Evolutionary conservation across 2,888 invertebrate genomes (phyloP).

Genomic region (Chelonus formosanus): DNA sequence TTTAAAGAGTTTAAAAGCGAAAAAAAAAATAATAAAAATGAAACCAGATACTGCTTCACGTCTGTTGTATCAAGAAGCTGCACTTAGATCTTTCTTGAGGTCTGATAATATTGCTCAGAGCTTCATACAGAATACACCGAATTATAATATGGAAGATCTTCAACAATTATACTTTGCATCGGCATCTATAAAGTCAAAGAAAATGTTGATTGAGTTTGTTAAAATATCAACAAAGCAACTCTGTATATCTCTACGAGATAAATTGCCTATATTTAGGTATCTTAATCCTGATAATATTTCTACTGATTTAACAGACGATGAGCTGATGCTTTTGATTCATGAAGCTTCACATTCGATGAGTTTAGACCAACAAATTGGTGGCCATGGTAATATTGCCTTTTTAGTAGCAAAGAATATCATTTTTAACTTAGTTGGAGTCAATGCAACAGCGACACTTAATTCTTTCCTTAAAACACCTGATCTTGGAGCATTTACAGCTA

Average conservation of each 20-base stretch:
- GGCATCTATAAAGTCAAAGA: background rate
- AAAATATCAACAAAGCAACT: constrained; percentile 5
- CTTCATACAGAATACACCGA: background rate
- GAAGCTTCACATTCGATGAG: background rate
- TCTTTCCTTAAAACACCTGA: background rate
- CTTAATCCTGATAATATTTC: constrained; percentile 5
- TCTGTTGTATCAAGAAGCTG: constrained; percentile 3
- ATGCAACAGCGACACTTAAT: background rate
- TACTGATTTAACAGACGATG: constrained; percentile 1
- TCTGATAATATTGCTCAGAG: background rate
- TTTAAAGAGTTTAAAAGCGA: background rate
- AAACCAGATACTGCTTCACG: background rate
- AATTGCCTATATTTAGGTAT: background rate
- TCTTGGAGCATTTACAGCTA: too few relatives aligned
- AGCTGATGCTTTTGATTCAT: background rate
- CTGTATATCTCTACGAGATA: background rate
- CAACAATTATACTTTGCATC: background rate
- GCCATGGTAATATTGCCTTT: background rate
- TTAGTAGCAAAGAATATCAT: constrained; percentile 4
- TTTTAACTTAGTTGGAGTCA: constrained; percentile 4
- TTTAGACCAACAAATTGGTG: background rate
- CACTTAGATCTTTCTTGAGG: background rate
- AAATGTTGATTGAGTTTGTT: constrained; percentile 9
- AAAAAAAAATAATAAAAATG: background rate
- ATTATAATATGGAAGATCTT: constrained; percentile 1